These are phyloP conservation scores for Athetis lepigone DNA, from an alignment of 2,888 invertebrate species.

Conservation along the genomic window DNA sequence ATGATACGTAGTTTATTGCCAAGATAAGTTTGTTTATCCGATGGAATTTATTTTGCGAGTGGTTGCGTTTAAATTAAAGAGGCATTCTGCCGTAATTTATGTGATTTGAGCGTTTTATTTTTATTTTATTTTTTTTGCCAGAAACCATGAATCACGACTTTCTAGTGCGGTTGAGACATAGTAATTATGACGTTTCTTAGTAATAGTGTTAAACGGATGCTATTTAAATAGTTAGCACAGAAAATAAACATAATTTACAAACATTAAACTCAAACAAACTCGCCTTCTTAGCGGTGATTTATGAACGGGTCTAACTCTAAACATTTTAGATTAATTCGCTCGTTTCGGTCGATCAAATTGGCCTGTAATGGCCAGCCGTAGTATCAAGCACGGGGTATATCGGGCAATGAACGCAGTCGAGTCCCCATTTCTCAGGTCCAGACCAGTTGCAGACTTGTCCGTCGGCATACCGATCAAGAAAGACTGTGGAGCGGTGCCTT, in stretches of 20 bases:
- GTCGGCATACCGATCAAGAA: conserved; percentile 86
- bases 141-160: conserved; percentile 36
- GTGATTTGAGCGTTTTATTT: conserved; percentile 9
- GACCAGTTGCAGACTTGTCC: conserved; percentile 83
- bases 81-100: conserved; percentile 12
- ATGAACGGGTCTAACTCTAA: conserved; percentile 54
- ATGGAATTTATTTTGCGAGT: conserved; percentile 28
- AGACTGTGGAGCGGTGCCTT: conserved; percentile 84
- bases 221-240: conserved; percentile 34
- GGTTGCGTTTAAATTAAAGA: conserved; percentile 12
- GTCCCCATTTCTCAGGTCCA: conserved; percentile 86
- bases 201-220: conserved; percentile 31
- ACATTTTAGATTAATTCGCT: conserved; percentile 62
- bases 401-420: conserved; percentile 77
- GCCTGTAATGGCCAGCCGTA: conserved; percentile 59
- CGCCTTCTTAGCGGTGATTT: conserved; percentile 38
- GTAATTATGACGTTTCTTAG: conserved; percentile 40
- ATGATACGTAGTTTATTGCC: conserved; percentile 35
- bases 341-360: conserved; percentile 67
- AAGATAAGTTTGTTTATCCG: conserved; percentile 25
- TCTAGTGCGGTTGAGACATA: conserved; percentile 33
- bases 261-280: conserved; percentile 38
- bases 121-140: conserved; percentile 22
- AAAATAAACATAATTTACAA: conserved; percentile 26
- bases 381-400: conserved; percentile 76